phyloP scores from a whole-genome alignment of 2,797 vertebrate genomes.

The Sebastes matsubarae region DNA sequence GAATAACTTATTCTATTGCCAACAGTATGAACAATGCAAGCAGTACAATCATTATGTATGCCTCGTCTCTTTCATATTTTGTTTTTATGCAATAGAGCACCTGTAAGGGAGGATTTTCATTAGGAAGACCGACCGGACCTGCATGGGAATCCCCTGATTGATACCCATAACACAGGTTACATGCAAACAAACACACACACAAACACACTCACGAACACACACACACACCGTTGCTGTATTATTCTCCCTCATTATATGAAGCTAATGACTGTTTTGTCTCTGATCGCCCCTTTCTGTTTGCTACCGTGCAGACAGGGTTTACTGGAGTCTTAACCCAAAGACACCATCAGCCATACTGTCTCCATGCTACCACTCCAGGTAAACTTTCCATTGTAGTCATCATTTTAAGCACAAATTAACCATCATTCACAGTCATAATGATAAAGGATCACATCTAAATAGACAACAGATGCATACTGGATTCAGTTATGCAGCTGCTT shows the following conservation, averaged over 20 bases:
- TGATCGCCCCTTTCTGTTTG: slow-evolving; percentile 60
- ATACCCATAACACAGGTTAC: slow-evolving; percentile 32
- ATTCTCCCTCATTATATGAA: slow-evolving; percentile 54
- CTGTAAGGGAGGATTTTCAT: slow-evolving; percentile 30
- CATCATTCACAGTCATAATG: slow-evolving; percentile 29
- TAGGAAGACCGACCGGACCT: slow-evolving; percentile 46
- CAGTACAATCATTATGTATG: not conserved
- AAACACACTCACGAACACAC: slow-evolving; percentile 17
- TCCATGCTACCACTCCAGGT: slow-evolving; percentile 46
- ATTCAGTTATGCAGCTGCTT: slow-evolving; percentile 14
- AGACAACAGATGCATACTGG: slow-evolving; percentile 22
- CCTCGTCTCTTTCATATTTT: not conserved
- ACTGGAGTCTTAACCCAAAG: slow-evolving; percentile 72
- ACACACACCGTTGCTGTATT: slow-evolving; percentile 23
- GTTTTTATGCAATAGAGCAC: not conserved
- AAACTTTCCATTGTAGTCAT: slow-evolving; percentile 61
- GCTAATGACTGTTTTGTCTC: slow-evolving; percentile 78
- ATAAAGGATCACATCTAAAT: slow-evolving; percentile 33
- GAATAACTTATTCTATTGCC: not conserved
- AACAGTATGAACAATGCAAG: not conserved
- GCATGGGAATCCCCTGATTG: slow-evolving; percentile 64
- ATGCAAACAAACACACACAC: not conserved
- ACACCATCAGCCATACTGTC: slow-evolving; percentile 63
- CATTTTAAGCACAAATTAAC: slow-evolving; percentile 55
- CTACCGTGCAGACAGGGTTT: slow-evolving; percentile 65